phyloP scores from a whole-genome alignment of 2,797 vertebrate species.

The Denticeps clupeoides region DNA sequence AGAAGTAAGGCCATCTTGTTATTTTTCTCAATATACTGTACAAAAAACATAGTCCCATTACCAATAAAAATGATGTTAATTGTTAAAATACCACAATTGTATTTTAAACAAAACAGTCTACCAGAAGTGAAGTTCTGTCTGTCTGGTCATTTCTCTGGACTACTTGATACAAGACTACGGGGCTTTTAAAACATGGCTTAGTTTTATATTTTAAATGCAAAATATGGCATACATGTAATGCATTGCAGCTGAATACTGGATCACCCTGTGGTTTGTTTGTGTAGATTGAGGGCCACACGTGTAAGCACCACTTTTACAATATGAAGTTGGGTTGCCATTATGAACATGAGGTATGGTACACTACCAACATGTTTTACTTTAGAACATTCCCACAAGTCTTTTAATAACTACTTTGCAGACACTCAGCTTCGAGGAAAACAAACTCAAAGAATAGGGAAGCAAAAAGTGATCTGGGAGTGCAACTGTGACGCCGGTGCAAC shows the following conservation, averaged over 20 bases:
- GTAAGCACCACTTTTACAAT: too few relatives aligned
- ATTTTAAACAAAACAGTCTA: constrained; percentile 21
- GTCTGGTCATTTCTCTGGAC: constrained; percentile 13
- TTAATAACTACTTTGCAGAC: not conserved
- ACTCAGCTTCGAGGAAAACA: not conserved
- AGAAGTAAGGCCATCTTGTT: constrained; percentile 41
- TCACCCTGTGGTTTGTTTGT: too few relatives aligned
- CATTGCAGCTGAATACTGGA: too few relatives aligned
- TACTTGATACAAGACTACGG: not conserved
- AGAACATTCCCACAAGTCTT: not conserved
- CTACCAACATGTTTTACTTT: too few relatives aligned
- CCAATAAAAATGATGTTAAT: constrained; percentile 44
- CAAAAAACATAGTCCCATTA: constrained; percentile 44
- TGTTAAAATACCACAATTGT: constrained; percentile 8
- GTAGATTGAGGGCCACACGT: too few relatives aligned
- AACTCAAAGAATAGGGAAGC: constrained; percentile 1
- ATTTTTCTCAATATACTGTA: constrained; percentile 41
- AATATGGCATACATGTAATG: too few relatives aligned
- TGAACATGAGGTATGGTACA: too few relatives aligned
- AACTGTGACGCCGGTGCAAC: constrained; percentile 1
- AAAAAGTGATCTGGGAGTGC: constrained; percentile 5
- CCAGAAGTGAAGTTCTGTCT: constrained; percentile 23
- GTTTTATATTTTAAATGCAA: too few relatives aligned
- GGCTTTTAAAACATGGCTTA: not conserved
- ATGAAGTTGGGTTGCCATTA: too few relatives aligned